Evolutionary conservation across 2,113 vertebrate species (phyloP).

Genomic region (Pachyramphus minor): DNA sequence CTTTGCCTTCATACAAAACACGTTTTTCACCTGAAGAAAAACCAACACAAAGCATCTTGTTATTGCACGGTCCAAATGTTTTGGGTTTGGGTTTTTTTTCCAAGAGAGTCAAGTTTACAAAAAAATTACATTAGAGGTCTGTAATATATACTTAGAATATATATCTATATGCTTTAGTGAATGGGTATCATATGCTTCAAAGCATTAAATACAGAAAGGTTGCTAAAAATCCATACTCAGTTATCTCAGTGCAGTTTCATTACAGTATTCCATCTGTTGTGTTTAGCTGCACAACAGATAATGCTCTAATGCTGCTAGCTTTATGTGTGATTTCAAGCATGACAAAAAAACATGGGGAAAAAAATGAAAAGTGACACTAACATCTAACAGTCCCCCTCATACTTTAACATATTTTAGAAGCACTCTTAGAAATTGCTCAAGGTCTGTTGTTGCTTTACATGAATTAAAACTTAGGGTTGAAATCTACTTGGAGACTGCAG

Average conservation of each 20-base stretch:
- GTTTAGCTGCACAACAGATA: neutral
- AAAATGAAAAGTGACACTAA: neutral
- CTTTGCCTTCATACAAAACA: constrained; percentile 94
- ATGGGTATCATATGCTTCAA: neutral
- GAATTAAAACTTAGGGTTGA: neutral
- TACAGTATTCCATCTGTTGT: neutral
- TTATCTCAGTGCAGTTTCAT: neutral
- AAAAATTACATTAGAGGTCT: neutral
- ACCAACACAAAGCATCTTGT: neutral
- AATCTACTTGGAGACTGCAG: neutral
- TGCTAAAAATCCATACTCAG: neutral
- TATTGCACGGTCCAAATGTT: neutral
- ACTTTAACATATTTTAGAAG: neutral
- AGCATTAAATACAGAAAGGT: neutral
- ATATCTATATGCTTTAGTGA: too few species aligned
- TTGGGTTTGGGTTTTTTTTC: neutral
- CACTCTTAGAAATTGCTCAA: neutral
- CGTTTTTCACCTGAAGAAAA: constrained; percentile 83
- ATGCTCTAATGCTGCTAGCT: neutral
- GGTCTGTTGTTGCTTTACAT: neutral
- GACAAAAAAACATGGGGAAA: neutral
- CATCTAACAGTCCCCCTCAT: neutral
- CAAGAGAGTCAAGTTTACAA: neutral
- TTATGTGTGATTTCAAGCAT: neutral
- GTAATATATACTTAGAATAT: neutral